Evolutionary conservation across 2,113 vertebrate species (phyloP).

Genomic region (Arvicanthis niloticus): DNA sequence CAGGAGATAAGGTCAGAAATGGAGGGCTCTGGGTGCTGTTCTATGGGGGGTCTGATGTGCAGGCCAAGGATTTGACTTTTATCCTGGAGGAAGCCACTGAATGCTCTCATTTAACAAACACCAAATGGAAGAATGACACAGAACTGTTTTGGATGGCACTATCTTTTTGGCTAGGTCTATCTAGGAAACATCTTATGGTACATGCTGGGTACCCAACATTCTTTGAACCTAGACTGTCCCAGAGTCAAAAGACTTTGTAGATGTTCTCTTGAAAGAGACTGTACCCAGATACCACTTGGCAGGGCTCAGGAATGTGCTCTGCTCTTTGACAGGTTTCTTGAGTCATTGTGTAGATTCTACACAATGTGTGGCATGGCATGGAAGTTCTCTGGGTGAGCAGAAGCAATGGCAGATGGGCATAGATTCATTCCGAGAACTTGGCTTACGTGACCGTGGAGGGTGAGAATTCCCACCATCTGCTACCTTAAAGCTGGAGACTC

Average conservation of each 20-base stretch:
- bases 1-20: not conserved
- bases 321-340: conserved; percentile 30
- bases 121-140: not conserved
- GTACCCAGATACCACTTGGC: not conserved
- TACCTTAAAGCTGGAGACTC: not conserved
- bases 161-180: not conserved
- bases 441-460: not conserved
- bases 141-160: not conserved
- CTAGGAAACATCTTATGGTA: conserved; percentile 22
- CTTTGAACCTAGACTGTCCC: not conserved
- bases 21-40: not conserved
- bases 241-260: not conserved
- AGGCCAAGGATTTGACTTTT: not conserved
- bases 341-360: not conserved
- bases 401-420: not conserved
- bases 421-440: not conserved
- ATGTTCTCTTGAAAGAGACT: conserved; percentile 16
- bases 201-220: not conserved
- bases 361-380: not conserved
- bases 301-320: not conserved
- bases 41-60: not conserved
- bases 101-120: not conserved
- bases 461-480: not conserved
- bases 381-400: not conserved
- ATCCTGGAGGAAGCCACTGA: not conserved